Base-by-base conservation (phyloP, 2,888 invertebrate species). In the Phragmatobia fuliginosa region DNA sequence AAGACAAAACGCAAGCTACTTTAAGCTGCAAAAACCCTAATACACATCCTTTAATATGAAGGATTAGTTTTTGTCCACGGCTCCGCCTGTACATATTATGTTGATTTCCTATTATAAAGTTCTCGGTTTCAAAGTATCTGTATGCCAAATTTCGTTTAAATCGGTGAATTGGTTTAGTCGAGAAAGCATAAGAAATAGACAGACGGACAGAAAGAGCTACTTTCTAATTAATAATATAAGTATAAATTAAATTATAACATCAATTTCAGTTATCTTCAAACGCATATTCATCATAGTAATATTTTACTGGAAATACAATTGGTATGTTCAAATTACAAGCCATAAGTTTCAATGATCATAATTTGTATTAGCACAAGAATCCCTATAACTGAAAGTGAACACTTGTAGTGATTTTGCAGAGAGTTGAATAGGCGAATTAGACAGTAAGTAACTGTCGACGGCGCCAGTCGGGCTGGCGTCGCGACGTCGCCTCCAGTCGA, bases 381-480 rank as follows among this genome's bases (percentile, higher is more conserved):
- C 80, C 81, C 69, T 82, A 79, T 76, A 74, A 82, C 75, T 64
- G 60, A 64, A 76, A 68, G 73, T 59, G 69, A 64, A 73, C 68
- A 80, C 71, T 74, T 72, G 77, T 76, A 75, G 74, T 80, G 78
- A 80, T 80, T 67, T 75, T 74, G 65, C 69, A 71, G 61, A 66
- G 66, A 77, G 75, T 77, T 85, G 84, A 84, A 85, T 84, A 84
- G 80, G 76, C 66, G 75, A 74, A 83, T 83, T 82, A 83, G 86
- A 79, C 83, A 83, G 87, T 67, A 68, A 62, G 45, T 65, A 68
- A 70, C n/a, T 7, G 36, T 67, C 66, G 67, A 67, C 68, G 94
- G 94, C 94, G 94, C 93, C 95, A 86, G 90, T 82, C 91, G 83
- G 94, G 86, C 94, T 94, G 95, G 94, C 95, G 95, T 92, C 95